phyloP scores from a whole-genome alignment of 2,888 invertebrate species.

The Nowickia ferox region DNA sequence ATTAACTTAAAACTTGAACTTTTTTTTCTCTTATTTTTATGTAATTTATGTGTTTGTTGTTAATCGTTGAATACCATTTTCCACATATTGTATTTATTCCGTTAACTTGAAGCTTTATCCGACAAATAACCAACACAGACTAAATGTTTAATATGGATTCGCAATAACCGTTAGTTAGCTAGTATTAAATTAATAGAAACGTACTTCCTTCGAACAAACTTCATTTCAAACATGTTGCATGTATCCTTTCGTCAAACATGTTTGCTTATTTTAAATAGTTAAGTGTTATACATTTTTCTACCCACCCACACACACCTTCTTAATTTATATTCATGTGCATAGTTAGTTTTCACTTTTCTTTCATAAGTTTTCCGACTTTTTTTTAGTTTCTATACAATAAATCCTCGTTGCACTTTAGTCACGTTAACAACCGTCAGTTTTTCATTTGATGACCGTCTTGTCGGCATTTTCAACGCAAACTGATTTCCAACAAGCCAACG shows the following conservation, averaged over 20 bases:
- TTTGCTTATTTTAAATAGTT: background rate
- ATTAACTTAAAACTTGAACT: background rate
- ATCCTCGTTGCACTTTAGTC: background rate
- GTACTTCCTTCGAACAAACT: conserved; percentile 30
- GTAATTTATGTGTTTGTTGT: conserved; percentile 32
- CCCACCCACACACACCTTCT: background rate
- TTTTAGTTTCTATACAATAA: conserved; percentile 7
- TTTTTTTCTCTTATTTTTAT: conserved; percentile 30
- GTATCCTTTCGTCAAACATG: conserved; percentile 50
- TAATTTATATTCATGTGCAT: background rate
- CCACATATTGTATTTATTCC: conserved; percentile 42
- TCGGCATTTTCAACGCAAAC: conserved; percentile 72
- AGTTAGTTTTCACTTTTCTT: conserved; percentile 42
- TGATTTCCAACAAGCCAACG: conserved; percentile 52
- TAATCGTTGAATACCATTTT: conserved; percentile 27
- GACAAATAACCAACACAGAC: conserved; percentile 71
- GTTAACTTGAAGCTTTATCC: conserved; percentile 60
- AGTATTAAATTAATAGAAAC: conserved; percentile 21
- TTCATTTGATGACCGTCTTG: conserved; percentile 54
- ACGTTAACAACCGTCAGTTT: conserved; percentile 42
- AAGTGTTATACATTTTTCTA: background rate
- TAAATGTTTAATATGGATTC: conserved; percentile 51
- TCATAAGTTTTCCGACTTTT: conserved; percentile 3
- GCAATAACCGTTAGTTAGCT: conserved; percentile 56
- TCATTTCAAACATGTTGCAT: conserved; percentile 55